Evolutionary conservation across 2,888 invertebrate species (phyloP).

Genomic region (Tipula unca): DNA sequence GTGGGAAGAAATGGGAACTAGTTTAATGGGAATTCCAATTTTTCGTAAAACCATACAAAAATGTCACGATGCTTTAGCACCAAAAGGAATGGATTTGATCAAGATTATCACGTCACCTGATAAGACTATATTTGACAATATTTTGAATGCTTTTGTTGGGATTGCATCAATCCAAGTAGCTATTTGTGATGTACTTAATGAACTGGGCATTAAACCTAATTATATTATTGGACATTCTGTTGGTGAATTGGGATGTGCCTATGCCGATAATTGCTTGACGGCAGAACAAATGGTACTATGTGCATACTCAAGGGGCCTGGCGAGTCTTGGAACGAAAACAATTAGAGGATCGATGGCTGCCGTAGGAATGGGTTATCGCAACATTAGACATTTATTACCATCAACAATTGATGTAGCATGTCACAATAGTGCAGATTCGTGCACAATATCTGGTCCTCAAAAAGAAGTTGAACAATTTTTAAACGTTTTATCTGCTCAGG

Average conservation of each 20-base stretch:
- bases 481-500: conserved; percentile 54
- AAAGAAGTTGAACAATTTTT: conserved; percentile 59
- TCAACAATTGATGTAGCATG: conserved; percentile 76
- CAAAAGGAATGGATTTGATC: conserved; percentile 55
- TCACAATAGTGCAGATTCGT: conserved; percentile 76
- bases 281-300: conserved; percentile 77
- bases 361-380: conserved; percentile 56
- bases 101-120: conserved; percentile 56
- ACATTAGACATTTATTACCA: conserved; percentile 54
- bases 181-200: conserved; percentile 52
- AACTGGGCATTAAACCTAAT: conserved; percentile 56
- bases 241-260: conserved; percentile 91
- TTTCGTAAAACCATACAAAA: conserved; percentile 62
- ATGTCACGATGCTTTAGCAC: conserved; percentile 49
- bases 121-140: conserved; percentile 53
- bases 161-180: conserved; percentile 63
- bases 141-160: conserved; percentile 61
- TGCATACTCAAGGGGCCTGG: conserved; percentile 74
- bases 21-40: conserved; percentile 62
- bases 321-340: conserved; percentile 61
- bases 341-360: conserved; percentile 83
- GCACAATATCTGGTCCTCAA: conserved; percentile 83
- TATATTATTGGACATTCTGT: conserved; percentile 84
- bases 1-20: conserved; percentile 75
- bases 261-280: conserved; percentile 87